A percentile compares a stretch with the other conserved stretches of the same genome.
phyloP scores from a whole-genome alignment of 2,888 invertebrate species.

The Nebria brevicollis region DNA sequence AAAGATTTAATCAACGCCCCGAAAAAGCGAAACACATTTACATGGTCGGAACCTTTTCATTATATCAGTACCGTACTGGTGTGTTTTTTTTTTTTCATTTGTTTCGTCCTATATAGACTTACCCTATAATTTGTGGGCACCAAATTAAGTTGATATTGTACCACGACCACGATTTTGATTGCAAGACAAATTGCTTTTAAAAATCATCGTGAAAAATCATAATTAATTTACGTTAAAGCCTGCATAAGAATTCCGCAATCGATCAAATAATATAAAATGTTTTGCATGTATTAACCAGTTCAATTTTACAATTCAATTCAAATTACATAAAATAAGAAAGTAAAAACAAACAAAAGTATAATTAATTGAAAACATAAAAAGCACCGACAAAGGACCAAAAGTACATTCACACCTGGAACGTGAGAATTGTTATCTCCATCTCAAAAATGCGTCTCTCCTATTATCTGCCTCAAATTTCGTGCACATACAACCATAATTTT shows the following conservation, averaged over 20 bases:
- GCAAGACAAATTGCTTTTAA: slow-evolving; percentile 30
- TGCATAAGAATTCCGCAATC: not conserved
- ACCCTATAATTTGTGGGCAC: no score
- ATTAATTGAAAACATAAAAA: not conserved
- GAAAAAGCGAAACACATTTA: no score
- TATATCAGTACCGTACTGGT: no score
- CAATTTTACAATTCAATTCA: no score
- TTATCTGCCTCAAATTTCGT: not conserved
- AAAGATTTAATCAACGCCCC: no score
- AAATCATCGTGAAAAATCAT: not conserved
- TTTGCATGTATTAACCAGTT: no score
- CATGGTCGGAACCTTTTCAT: no score
- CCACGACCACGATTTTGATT: slow-evolving; percentile 13
- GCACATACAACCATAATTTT: not conserved
- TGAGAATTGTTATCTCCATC: not conserved
- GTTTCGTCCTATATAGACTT: no score
- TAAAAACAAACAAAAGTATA: not conserved
- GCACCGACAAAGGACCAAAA: not conserved
- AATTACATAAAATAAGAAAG: not conserved
- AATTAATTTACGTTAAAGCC: not conserved
- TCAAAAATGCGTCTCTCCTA: not conserved
- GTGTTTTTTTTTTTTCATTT: no score
- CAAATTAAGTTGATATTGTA: no score
- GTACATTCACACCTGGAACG: not conserved
- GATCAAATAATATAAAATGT: no score